Base-by-base conservation (phyloP, 1,140 invertebrate species). In the Aphidius gifuensis region DNA sequence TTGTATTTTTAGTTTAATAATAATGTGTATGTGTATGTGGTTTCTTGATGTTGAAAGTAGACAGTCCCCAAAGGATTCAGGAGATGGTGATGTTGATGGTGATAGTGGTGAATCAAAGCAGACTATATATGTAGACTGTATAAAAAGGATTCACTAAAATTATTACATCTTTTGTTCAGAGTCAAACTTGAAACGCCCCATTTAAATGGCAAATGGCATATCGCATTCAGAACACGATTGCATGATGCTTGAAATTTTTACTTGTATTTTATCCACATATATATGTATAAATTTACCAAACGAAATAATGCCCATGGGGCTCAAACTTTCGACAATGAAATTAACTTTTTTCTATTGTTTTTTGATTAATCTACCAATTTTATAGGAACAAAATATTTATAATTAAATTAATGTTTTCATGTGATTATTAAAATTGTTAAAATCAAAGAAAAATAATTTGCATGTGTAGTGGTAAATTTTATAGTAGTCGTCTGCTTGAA, bases 161-260 rank as follows among this genome's bases (percentile, higher is more conserved):
- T 80, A 80, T 80, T 79, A 78, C 75, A 78, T 77, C 78, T 79
- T 79, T 79, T 80, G 78, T 80, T 77, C 71, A 66, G 69, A 75
- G 71, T 32, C 23, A 32, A 32, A 66, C 70, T 73, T 71, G 70
- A 79, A 78, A 67, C 76, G 74, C 75, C 72, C 76, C 74, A 79
- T 79, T 80, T 77, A 16, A 16, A 16, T 16, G 16, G 72, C 65
- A 72, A 79, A 79, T 78, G 74, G 75, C 73, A 73, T 75, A 80
- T 78, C 75, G 76, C 71, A 76, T 77, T 79, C 64, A 70, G 68
- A 64, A 71, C 65, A 62, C 75, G 75, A 78, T 78, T 79, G 74
- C 68, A 66, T 32, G 23, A 32, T 32, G 23, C 23, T 32, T 32
- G 16, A 32, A 32, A 32, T 32, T 32, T 32, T 32, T 32, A 32